Evolutionary conservation across 2,888 invertebrate species (phyloP), one percentile per base, ranked within the genome.

Genomic region (Philonicus albiceps): DNA sequence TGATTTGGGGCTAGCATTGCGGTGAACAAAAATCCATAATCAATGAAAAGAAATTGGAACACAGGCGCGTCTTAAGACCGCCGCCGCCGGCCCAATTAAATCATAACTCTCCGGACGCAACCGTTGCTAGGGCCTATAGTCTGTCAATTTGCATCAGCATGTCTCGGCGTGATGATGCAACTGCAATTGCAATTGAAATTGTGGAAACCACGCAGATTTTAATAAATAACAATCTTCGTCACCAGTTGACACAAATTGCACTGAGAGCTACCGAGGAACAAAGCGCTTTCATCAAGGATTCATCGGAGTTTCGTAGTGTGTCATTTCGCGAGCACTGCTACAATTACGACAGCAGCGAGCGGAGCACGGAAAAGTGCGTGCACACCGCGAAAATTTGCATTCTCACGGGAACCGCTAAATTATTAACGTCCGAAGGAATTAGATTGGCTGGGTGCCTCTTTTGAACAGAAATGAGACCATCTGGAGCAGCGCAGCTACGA

Each of bases 61-160:
- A 64, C 22, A 5, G 55, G 22, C 55, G 22, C 19, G 64, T 6
- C 64, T 64, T 37, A 2, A 64, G 22, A 64, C 64, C 64, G 64
- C 27, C 27, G 40, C 27, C 64, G 64, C 13, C 64, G 22, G 13
- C 0, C n/a, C 64, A 64, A 64, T 64, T 64, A 64, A 64, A 64
- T 64, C 22, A 27, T 64, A 34, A 27, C 34, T 11, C 34, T 74
- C 34, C 31, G n/a, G 31, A n/a, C 31, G n/a, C 27, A 6, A 31
- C 19, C n/a, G 31, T 74, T 74, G 74, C 27, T 34, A 74, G 31
- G 31, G 74, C 74, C 31, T 2, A 34, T 1, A n/a, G 34, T 34
- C 74, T 16, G 34, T 74, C 31, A 74, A 74, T 74, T 74, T 74
- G 74, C 74, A 74, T 74, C 74, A 34, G n/a, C 74, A 74, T n/a